Evolutionary conservation across 2,797 vertebrate genomes (phyloP).

Genomic region (Coracias cyanogaster): DNA sequence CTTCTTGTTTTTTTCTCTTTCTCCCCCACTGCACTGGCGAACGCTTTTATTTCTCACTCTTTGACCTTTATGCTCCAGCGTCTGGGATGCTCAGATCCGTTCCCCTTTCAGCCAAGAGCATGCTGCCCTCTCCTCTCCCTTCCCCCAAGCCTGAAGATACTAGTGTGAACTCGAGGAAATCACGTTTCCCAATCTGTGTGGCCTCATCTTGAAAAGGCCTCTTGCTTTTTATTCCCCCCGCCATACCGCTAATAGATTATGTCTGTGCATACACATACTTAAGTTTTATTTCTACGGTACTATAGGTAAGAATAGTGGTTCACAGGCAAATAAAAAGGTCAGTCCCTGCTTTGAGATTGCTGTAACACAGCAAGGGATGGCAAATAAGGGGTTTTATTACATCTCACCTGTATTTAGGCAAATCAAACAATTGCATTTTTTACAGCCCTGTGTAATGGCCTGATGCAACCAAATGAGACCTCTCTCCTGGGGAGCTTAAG

Average conservation of each 20-base stretch:
- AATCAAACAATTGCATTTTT: conserved; percentile 76
- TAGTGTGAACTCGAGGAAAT: not conserved
- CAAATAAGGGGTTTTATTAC: conserved; percentile 59
- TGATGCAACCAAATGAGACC: conserved; percentile 34
- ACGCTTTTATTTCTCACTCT: conserved; percentile 50
- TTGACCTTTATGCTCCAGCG: not conserved
- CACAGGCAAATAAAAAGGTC: conserved; percentile 51
- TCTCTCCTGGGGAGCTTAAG: conserved; percentile 53
- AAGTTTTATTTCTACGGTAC: conserved; percentile 23
- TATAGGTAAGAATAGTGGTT: not conserved
- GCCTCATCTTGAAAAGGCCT: not conserved
- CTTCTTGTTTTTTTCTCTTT: conserved; percentile 29
- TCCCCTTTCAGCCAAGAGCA: not conserved
- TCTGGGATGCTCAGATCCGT: not conserved
- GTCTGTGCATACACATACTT: not conserved
- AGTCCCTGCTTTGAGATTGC: conserved; percentile 81
- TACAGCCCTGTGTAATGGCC: conserved; percentile 47
- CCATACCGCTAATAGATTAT: not conserved
- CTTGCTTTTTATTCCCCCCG: not conserved
- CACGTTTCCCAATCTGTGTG: rapidly evolving
- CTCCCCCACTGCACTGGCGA: not conserved
- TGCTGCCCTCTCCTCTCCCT: not conserved
- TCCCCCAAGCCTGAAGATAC: not conserved
- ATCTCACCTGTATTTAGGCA: conserved; percentile 70
- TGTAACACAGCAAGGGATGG: conserved; percentile 82